Evolutionary conservation across 2,113 vertebrate genomes (phyloP).

Genomic region (Myrmophylax atrothorax): DNA sequence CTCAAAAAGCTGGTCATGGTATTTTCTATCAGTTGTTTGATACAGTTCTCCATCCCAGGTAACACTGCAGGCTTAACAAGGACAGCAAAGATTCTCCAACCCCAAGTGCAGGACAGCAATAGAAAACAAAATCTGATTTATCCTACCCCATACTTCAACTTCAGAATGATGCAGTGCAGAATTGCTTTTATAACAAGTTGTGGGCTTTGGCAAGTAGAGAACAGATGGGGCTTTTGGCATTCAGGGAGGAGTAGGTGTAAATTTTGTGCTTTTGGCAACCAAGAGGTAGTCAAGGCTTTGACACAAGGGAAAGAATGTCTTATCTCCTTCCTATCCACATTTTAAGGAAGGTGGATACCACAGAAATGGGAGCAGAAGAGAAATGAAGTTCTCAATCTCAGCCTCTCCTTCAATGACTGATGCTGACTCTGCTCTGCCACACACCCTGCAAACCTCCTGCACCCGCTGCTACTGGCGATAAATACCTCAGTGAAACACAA

Average conservation of each 20-base stretch:
- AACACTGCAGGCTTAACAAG: not conserved
- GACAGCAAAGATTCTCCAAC: not conserved
- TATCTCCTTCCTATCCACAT: constrained; percentile 7
- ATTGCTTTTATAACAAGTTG: constrained; percentile 50
- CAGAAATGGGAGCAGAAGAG: not conserved
- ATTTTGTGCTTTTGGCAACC: constrained; percentile 60
- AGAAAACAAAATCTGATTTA: constrained; percentile 13
- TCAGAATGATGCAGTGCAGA: constrained; percentile 37
- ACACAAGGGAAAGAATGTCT: constrained; percentile 30
- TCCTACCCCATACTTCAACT: not conserved
- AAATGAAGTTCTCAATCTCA: not conserved
- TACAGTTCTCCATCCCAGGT: not conserved
- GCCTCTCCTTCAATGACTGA: not conserved
- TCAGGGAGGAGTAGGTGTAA: constrained; percentile 54
- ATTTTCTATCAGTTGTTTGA: not conserved
- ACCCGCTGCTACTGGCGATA: not conserved
- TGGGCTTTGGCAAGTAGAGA: constrained; percentile 47
- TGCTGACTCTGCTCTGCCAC: not conserved
- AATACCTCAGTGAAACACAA: not conserved
- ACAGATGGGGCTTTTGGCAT: constrained; percentile 66
- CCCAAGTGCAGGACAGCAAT: not conserved
- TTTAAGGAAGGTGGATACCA: not conserved
- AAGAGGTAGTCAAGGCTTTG: constrained; percentile 57
- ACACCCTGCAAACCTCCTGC: not conserved
- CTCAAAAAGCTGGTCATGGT: not conserved